Evolutionary conservation across 53 echinoderm and acorn worm genomes (phyloP).

Genomic region (Paracentrotus lividus): DNA sequence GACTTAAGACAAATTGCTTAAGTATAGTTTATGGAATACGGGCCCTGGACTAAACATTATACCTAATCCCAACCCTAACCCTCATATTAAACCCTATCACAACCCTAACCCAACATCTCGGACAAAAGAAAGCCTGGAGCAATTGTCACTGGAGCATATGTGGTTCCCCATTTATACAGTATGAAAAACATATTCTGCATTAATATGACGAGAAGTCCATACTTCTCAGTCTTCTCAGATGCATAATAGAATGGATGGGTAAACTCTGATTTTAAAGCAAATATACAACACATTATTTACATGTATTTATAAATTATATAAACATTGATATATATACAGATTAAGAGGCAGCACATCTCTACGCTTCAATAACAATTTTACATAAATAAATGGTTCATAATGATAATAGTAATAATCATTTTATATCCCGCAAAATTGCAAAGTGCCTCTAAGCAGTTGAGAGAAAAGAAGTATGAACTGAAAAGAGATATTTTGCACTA

Average conservation of each 20-base stretch:
- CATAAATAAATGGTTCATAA: background rate
- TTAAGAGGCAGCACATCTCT: background rate
- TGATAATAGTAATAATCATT: background rate
- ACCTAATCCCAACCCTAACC: too few relatives aligned
- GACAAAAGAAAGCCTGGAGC: too few relatives aligned
- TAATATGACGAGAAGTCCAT: background rate
- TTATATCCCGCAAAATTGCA: background rate
- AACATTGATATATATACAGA: background rate
- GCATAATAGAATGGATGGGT: background rate
- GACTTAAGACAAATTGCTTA: too few relatives aligned
- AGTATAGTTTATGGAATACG: too few relatives aligned
- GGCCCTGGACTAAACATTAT: too few relatives aligned
- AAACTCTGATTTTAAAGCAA: background rate
- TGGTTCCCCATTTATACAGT: background rate
- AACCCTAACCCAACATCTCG: too few relatives aligned
- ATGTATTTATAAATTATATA: conserved; percentile 13
- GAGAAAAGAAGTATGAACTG: background rate
- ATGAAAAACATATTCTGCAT: background rate
- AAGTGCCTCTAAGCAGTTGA: background rate
- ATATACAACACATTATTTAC: background rate
- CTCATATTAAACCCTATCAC: too few relatives aligned
- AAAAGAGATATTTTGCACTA: background rate
- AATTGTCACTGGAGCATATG: too few relatives aligned
- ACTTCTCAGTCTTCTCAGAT: background rate
- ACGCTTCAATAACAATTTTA: background rate